Conservation (phyloP, 2,888 invertebrate species). For the Odontocolon sp. region DNA sequence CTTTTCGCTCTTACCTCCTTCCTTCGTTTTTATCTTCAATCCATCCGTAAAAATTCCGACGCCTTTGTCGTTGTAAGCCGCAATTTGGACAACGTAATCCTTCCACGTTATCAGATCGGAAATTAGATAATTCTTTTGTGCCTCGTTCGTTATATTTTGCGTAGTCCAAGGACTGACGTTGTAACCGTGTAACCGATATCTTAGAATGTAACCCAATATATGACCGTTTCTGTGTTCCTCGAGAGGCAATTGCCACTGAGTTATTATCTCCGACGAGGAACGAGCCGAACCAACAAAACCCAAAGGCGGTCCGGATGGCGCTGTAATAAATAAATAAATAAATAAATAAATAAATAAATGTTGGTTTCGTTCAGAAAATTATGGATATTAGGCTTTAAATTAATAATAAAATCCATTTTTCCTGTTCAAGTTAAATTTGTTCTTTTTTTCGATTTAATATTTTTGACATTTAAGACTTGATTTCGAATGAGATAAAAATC, state of each 20-base stretch:
- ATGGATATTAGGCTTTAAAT: too few species aligned
- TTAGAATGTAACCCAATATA: slow-evolving; percentile 95
- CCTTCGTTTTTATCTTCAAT: slow-evolving; percentile 96
- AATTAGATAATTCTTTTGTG: slow-evolving; percentile 94
- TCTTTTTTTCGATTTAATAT: too few species aligned
- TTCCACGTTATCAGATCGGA: slow-evolving; percentile 98
- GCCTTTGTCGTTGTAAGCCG: slow-evolving; percentile 98
- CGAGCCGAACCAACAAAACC: slow-evolving; percentile 97
- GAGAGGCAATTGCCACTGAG: slow-evolving; percentile 97
- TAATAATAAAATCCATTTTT: too few species aligned
- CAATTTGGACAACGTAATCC: slow-evolving; percentile 97
- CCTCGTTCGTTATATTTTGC: slow-evolving; percentile 96
- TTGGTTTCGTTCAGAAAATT: too few species aligned
- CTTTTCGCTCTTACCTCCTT: slow-evolving; percentile 89
- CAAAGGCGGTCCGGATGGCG: slow-evolving; percentile 97
- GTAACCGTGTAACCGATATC: slow-evolving; percentile 94
- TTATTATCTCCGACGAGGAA: slow-evolving; percentile 96
- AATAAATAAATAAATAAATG: too few species aligned
- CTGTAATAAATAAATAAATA: slow-evolving; percentile 84
- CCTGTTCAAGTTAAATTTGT: too few species aligned
- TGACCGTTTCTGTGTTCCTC: slow-evolving; percentile 98
- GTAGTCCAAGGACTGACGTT: slow-evolving; percentile 93
- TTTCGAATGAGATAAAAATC: too few species aligned
- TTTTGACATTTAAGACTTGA: too few species aligned
- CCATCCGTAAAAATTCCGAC: slow-evolving; percentile 95